A percentile compares a stretch with the other conserved stretches of the same genome.
These are phyloP conservation scores for Enteromius viviparus DNA, from an alignment of 2,797 vertebrate genomes.

Conservation along the genomic window DNA sequence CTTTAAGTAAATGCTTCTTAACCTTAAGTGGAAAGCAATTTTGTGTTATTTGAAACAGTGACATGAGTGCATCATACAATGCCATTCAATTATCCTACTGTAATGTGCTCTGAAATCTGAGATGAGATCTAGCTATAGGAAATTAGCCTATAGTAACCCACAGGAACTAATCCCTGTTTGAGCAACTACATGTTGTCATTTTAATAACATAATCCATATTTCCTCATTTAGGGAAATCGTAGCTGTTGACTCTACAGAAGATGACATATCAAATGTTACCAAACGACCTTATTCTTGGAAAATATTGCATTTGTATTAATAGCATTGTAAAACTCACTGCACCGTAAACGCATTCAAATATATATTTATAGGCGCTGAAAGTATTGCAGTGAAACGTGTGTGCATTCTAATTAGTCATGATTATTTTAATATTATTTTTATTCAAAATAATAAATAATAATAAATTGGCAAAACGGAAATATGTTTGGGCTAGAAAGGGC, in stretches of 20 bases:
- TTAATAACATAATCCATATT: not conserved
- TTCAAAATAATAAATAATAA: no score
- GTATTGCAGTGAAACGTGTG: not conserved
- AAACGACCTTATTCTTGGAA: not conserved
- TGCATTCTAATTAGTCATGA: not conserved
- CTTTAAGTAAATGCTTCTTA: not conserved
- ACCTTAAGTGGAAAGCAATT: not conserved
- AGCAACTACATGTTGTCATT: not conserved
- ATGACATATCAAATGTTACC: not conserved
- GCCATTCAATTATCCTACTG: not conserved
- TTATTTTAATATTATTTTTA: not conserved
- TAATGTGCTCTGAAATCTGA: not conserved
- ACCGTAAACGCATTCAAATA: not conserved
- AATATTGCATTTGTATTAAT: not conserved
- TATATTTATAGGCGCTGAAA: not conserved
- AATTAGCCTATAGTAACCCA: not conserved
- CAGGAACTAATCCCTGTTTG: not conserved
- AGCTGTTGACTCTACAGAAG: not conserved
- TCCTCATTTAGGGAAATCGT: not conserved
- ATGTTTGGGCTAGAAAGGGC: not conserved
- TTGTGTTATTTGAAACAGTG: not conserved
- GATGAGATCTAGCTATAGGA: not conserved
- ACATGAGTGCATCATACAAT: constrained; percentile 8
- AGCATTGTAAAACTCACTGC: not conserved
- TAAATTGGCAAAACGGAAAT: not conserved